A percentile compares a stretch with the other conserved stretches of the same genome.
Evolutionary conservation across 2,888 invertebrate genomes (phyloP).

Genomic region (Scaptomyza tumidula): DNA sequence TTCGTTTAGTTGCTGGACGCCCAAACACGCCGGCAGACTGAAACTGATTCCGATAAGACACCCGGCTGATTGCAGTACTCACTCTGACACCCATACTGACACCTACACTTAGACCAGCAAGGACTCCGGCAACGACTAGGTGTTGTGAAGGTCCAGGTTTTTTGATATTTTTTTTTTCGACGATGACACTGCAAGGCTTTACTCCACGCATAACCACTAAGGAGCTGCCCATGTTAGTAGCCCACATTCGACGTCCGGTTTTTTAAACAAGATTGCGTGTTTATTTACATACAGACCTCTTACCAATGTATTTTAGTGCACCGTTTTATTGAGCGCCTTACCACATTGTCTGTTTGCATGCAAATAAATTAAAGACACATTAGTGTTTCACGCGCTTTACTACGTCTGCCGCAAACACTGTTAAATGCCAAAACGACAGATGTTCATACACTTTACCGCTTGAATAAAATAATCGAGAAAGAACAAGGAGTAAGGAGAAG

Average conservation of each 20-base stretch:
- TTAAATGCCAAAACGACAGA: constrained; percentile 8
- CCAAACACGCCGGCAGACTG: constrained; percentile 13
- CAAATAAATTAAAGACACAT: constrained; percentile 60
- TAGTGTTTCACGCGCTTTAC: constrained; percentile 38
- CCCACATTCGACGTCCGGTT: constrained; percentile 17
- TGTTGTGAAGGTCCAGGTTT: neutral
- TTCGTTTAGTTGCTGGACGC: constrained; percentile 58
- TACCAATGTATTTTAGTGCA: constrained; percentile 14
- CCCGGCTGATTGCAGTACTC: constrained; percentile 6
- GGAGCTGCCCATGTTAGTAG: constrained; percentile 17
- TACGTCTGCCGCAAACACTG: constrained; percentile 1
- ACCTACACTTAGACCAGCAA: constrained; percentile 8
- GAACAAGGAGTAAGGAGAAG: neutral
- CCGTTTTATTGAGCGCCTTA: constrained; percentile 23
- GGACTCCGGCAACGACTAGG: constrained; percentile 1
- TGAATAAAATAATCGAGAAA: neutral
- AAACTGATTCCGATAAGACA: constrained; percentile 41
- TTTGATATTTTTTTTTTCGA: constrained; percentile 2
- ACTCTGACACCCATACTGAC: constrained; percentile 4
- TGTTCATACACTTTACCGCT: no score
- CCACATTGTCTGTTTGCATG: constrained; percentile 60
- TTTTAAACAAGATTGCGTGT: neutral
- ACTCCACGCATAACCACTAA: constrained; percentile 27
- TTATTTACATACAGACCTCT: neutral
- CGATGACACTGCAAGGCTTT: constrained; percentile 15